Evolutionary conservation across 1,140 invertebrate genomes (phyloP).

Genomic region (Penaeus indicus): DNA sequence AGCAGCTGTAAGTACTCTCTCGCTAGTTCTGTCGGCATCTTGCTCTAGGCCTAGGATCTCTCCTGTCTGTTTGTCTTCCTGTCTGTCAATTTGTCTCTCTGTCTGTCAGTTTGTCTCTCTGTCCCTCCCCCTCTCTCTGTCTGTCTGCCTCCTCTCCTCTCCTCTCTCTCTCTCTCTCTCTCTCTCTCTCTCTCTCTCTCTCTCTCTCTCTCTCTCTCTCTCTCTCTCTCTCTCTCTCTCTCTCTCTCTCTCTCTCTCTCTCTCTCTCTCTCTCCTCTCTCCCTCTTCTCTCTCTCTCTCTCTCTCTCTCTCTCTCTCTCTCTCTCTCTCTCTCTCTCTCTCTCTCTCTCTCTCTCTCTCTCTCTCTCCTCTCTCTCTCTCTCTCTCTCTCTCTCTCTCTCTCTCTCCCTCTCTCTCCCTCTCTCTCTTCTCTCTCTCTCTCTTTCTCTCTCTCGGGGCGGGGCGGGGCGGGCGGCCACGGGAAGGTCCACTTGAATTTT

Average conservation of each 20-base stretch:
- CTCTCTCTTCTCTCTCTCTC: too few relatives aligned
- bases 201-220: conserved; percentile 15
- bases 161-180: neutral
- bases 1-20: conserved; percentile 33
- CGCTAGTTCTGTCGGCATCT: neutral
- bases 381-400: too few relatives aligned
- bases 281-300: conserved; percentile 33
- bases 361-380: too few relatives aligned
- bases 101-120: neutral
- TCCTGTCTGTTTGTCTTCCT: neutral
- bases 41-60: neutral
- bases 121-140: neutral
- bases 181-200: neutral
- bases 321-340: neutral
- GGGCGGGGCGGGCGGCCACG: too few relatives aligned
- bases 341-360: too few relatives aligned
- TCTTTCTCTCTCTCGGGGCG: too few relatives aligned
- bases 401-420: too few relatives aligned
- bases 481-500: too few relatives aligned
- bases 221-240: conserved; percentile 27
- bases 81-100: neutral
- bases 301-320: too few relatives aligned
- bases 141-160: neutral
- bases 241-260: neutral
- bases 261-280: neutral